These are phyloP conservation scores for Miichthys miiuy DNA, from an alignment of 2,797 vertebrate species.

Conservation along the genomic window DNA sequence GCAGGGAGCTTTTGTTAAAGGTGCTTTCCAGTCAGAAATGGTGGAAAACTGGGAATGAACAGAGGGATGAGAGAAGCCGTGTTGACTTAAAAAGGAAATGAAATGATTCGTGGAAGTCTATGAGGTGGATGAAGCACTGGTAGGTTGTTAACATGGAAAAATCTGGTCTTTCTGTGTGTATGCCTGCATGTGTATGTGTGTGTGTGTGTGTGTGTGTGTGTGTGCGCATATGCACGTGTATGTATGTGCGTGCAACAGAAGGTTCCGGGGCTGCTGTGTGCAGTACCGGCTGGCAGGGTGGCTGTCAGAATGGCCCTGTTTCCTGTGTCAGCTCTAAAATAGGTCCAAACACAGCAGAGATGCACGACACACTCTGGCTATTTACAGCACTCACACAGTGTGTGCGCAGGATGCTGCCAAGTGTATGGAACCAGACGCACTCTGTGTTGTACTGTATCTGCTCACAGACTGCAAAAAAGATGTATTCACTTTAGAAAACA, in stretches of 20 bases:
- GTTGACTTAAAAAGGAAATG: slow-evolving; percentile 57
- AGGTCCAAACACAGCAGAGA: slow-evolving; percentile 87
- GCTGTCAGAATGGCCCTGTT: slow-evolving; percentile 87
- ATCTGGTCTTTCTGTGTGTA: slow-evolving; percentile 45
- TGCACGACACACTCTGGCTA: slow-evolving; percentile 84
- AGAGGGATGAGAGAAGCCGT: slow-evolving; percentile 19
- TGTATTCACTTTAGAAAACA: slow-evolving; percentile 48
- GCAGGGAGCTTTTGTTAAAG: slow-evolving; percentile 54
- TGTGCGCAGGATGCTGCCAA: slow-evolving; percentile 81
- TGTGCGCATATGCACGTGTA: not conserved
- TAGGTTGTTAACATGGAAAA: slow-evolving; percentile 64
- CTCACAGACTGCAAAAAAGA: slow-evolving; percentile 49
- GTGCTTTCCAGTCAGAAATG: slow-evolving; percentile 45
- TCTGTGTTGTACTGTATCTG: slow-evolving; percentile 58
- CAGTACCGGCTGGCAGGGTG: slow-evolving; percentile 82
- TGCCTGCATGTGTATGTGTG: slow-evolving; percentile 18
- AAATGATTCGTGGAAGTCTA: slow-evolving; percentile 58
- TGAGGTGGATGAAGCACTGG: slow-evolving; percentile 54
- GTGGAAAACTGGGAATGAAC: slow-evolving; percentile 42
- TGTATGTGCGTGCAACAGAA: slow-evolving; percentile 70
- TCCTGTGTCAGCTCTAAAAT: slow-evolving; percentile 88
- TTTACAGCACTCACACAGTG: slow-evolving; percentile 86
- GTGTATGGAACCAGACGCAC: slow-evolving; percentile 67
- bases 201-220: slow-evolving; percentile 21
- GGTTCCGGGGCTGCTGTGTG: slow-evolving; percentile 82